Conservation (phyloP, 2,797 vertebrate species). For the Sciurus carolinensis region DNA sequence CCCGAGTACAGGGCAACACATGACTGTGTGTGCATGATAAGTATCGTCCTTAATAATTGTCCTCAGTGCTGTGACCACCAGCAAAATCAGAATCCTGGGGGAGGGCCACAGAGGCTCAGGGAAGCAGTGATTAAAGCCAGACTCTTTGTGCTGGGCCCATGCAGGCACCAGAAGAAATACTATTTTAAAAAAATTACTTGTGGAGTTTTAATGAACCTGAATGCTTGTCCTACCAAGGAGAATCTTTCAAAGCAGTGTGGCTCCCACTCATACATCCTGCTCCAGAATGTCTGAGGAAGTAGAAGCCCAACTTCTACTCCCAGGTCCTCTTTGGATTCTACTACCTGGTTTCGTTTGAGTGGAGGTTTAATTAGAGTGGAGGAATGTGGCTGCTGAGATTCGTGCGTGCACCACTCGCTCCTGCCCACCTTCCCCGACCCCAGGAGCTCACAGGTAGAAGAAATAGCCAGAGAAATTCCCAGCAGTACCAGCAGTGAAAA, state of each 20-base stretch:
- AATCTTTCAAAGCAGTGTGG: not conserved
- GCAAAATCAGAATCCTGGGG: not conserved
- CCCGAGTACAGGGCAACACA: not conserved
- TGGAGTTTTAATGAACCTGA: not conserved
- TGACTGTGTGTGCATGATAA: not conserved
- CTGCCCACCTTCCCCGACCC: not conserved
- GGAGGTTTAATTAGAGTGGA: not conserved
- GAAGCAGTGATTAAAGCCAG: not conserved
- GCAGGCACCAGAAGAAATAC: not conserved
- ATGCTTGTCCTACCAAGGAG: not conserved
- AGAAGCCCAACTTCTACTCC: not conserved
- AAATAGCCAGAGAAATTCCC: not conserved
- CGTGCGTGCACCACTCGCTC: not conserved
- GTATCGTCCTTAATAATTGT: not conserved
- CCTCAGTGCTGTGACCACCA: not conserved
- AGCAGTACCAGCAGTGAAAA: not conserved
- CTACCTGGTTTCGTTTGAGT: conserved; percentile 17
- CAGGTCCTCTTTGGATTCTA: conserved; percentile 43
- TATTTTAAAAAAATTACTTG: not conserved
- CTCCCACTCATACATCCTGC: not conserved
- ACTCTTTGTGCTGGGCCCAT: not conserved
- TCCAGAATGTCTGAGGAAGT: conserved; percentile 43
- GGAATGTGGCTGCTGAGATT: not conserved
- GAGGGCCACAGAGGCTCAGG: not conserved
- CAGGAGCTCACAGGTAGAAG: not conserved